Evolutionary conservation across 2,888 invertebrate genomes (phyloP).

Genomic region (Chelonus formosanus): DNA sequence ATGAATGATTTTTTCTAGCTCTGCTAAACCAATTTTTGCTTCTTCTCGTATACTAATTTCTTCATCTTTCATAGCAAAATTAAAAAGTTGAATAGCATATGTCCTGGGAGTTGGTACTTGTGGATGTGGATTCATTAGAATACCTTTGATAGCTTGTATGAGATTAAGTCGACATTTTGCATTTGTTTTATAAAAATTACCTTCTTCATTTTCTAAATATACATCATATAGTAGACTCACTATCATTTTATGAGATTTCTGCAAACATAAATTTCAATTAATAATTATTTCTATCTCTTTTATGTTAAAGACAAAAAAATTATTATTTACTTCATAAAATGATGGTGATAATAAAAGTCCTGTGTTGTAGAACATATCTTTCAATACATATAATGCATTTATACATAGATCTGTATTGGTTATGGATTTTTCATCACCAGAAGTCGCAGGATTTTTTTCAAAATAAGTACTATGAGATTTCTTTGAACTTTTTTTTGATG

Average conservation of each 20-base stretch:
- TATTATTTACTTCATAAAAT: slow-evolving; percentile 51
- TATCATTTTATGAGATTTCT: slow-evolving; percentile 50
- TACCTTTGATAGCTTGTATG: slow-evolving; percentile 48
- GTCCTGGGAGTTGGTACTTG: slow-evolving; percentile 50
- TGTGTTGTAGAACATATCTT: slow-evolving; percentile 51
- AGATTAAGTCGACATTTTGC: slow-evolving; percentile 51
- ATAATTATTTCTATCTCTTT: too few species aligned
- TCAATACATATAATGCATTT: slow-evolving; percentile 48
- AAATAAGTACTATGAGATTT: slow-evolving; percentile 51
- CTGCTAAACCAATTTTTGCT: slow-evolving; percentile 48
- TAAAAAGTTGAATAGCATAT: slow-evolving; percentile 54
- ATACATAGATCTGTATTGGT: slow-evolving; percentile 48
- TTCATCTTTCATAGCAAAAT: slow-evolving; percentile 51
- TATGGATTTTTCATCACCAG: slow-evolving; percentile 34
- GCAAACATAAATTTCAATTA: slow-evolving; percentile 29
- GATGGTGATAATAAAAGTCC: slow-evolving; percentile 46
- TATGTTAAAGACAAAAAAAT: not conserved
- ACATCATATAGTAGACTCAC: slow-evolving; percentile 51
- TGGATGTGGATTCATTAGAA: slow-evolving; percentile 54
- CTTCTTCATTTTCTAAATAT: slow-evolving; percentile 46
- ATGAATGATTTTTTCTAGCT: slow-evolving; percentile 55
- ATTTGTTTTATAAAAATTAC: slow-evolving; percentile 45
- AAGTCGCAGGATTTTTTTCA: slow-evolving; percentile 40
- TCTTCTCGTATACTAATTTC: slow-evolving; percentile 47
- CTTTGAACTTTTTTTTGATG: slow-evolving; percentile 52